These are phyloP conservation scores for Passer domesticus DNA, from an alignment of 2,113 vertebrate species.

Conservation along the genomic window DNA sequence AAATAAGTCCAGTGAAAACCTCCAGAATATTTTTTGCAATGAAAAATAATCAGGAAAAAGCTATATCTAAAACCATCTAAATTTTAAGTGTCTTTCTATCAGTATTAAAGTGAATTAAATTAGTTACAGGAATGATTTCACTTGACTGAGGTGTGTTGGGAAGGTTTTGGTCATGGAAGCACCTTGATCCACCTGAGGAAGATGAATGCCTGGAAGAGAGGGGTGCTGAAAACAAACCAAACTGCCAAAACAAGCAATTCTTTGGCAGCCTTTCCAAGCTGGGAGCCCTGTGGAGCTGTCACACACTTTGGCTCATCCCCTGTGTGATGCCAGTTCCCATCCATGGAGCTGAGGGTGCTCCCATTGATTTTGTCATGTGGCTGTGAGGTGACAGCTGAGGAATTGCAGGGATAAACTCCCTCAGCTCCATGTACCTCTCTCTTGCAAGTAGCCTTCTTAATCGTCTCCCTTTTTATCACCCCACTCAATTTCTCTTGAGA, in stretches of 20 bases:
- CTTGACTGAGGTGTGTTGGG: background rate
- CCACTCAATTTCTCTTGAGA: slow-evolving; percentile 8
- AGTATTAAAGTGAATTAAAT: background rate
- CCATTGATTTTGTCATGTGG: slow-evolving; percentile 33
- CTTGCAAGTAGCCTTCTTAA: slow-evolving; percentile 28
- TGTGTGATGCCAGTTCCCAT: background rate
- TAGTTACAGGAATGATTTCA: background rate
- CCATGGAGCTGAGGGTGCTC: background rate
- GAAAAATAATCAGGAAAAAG: background rate
- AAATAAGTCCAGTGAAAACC: background rate
- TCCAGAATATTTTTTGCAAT: background rate
- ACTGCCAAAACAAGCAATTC: background rate
- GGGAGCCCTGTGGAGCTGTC: background rate
- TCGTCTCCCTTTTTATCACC: slow-evolving; percentile 38
- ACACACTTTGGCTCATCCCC: background rate
- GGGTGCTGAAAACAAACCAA: background rate
- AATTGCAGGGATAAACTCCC: slow-evolving; percentile 14
- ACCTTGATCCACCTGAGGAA: background rate
- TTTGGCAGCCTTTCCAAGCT: background rate
- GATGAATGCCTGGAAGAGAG: background rate
- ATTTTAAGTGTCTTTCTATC: background rate
- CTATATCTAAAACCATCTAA: background rate
- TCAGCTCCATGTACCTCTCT: background rate
- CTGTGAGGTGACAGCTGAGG: slow-evolving; percentile 37
- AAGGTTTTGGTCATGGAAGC: background rate